These are phyloP conservation scores for Listronotus bonariensis DNA, from an alignment of 1,140 invertebrate genomes.

Conservation along the genomic window DNA sequence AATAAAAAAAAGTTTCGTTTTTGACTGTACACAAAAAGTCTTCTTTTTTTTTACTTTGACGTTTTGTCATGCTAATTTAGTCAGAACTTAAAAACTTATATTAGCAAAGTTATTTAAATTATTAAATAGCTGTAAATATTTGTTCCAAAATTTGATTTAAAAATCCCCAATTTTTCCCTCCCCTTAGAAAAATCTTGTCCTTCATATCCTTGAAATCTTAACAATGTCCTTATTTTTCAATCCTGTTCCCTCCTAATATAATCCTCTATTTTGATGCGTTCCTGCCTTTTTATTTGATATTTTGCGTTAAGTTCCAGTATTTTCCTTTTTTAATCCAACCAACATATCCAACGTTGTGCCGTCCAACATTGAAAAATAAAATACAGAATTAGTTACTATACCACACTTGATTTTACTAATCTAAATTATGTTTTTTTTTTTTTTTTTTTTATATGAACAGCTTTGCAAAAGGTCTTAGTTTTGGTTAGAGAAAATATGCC, in stretches of 20 bases:
- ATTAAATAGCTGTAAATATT: too few relatives aligned
- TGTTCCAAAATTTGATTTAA: too few relatives aligned
- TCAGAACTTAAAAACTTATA: too few relatives aligned
- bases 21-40: too few relatives aligned
- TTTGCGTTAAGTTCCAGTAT: conserved; percentile 17
- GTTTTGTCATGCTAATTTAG: too few relatives aligned
- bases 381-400: conserved; percentile 23
- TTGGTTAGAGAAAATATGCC: too few relatives aligned
- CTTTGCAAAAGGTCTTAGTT: too few relatives aligned
- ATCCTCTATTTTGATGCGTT: conserved; percentile 3
- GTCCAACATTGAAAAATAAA: conserved; percentile 34
- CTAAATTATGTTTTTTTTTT: too few relatives aligned
- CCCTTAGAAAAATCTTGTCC: neutral
- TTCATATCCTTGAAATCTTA: conserved; percentile 11
- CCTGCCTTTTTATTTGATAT: conserved; percentile 16
- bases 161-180: neutral
- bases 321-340: conserved; percentile 19
- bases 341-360: conserved; percentile 24
- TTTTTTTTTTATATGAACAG: too few relatives aligned
- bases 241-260: conserved; percentile 1
- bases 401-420: neutral
- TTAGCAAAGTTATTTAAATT: too few relatives aligned
- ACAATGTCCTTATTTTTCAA: conserved; percentile 1
- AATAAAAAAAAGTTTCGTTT: too few relatives aligned
- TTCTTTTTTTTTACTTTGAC: too few relatives aligned